These are phyloP conservation scores for Squalus acanthias DNA, from an alignment of 2,797 vertebrate genomes.

Conservation along the genomic window DNA sequence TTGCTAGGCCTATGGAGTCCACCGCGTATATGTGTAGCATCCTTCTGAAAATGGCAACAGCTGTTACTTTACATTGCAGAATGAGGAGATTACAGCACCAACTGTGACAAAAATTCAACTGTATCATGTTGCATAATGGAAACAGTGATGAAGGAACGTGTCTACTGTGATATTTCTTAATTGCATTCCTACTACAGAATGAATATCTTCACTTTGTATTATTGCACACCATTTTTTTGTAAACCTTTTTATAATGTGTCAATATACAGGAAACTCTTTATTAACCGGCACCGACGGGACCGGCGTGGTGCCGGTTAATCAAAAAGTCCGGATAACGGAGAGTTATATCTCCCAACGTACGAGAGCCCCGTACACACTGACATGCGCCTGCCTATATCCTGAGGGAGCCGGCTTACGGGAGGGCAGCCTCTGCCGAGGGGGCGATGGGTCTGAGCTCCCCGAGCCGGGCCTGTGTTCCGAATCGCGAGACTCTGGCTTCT, in stretches of 20 bases:
- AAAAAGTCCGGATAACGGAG: too few relatives aligned
- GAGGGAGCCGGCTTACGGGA: too few relatives aligned
- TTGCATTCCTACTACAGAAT: background rate
- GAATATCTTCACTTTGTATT: background rate
- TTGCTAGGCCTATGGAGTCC: background rate
- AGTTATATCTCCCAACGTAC: too few relatives aligned
- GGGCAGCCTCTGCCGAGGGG: too few relatives aligned
- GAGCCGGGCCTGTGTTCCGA: too few relatives aligned
- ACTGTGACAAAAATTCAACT: conserved; percentile 19
- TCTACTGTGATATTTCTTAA: background rate
- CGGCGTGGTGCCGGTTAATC: too few relatives aligned
- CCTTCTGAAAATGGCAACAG: background rate
- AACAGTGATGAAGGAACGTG: background rate
- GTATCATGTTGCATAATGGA: conserved; percentile 15
- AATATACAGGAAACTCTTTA: too few relatives aligned
- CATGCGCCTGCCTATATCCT: too few relatives aligned
- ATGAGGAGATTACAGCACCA: background rate
- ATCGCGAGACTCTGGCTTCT: too few relatives aligned
- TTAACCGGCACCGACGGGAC: too few relatives aligned
- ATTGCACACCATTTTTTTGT: background rate
- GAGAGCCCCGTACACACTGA: too few relatives aligned
- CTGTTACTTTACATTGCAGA: background rate
- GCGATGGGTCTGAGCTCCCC: too few relatives aligned
- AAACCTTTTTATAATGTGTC: background rate
- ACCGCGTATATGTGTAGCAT: background rate